Evolutionary conservation across 2,797 vertebrate species (phyloP).

Genomic region (Rhinogobio ventralis): DNA sequence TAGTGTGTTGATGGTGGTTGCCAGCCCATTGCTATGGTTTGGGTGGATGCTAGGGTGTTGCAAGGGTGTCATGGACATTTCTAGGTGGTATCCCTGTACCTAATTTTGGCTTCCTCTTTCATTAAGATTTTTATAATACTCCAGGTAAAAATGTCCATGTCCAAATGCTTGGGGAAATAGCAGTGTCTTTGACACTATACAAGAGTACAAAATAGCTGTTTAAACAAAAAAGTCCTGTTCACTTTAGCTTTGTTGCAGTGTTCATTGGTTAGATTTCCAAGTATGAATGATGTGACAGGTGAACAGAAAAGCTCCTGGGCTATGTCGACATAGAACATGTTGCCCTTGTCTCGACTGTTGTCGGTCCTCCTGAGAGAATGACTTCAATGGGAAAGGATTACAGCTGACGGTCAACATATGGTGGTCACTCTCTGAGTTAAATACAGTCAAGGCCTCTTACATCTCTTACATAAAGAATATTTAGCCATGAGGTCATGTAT

Average conservation of each 20-base stretch:
- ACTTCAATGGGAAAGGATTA: constrained; percentile 7
- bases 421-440: not conserved
- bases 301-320: constrained; percentile 13
- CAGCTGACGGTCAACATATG: not conserved
- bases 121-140: not conserved
- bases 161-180: not conserved
- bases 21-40: not conserved
- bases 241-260: not conserved
- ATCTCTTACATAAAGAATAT: not conserved
- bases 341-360: not conserved
- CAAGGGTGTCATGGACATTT: not conserved
- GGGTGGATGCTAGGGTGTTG: not conserved
- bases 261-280: not conserved
- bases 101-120: not conserved
- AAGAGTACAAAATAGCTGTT: not conserved
- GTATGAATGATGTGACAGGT: constrained; percentile 23
- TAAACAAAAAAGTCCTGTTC: not conserved
- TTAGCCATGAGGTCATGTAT: too few relatives aligned
- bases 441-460: not conserved
- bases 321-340: constrained; percentile 4
- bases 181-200: not conserved
- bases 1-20: not conserved
- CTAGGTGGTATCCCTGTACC: not conserved
- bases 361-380: not conserved
- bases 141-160: not conserved